These are phyloP conservation scores for Anolis apletophallus DNA, from an alignment of 2,797 vertebrate species.

Conservation along the genomic window DNA sequence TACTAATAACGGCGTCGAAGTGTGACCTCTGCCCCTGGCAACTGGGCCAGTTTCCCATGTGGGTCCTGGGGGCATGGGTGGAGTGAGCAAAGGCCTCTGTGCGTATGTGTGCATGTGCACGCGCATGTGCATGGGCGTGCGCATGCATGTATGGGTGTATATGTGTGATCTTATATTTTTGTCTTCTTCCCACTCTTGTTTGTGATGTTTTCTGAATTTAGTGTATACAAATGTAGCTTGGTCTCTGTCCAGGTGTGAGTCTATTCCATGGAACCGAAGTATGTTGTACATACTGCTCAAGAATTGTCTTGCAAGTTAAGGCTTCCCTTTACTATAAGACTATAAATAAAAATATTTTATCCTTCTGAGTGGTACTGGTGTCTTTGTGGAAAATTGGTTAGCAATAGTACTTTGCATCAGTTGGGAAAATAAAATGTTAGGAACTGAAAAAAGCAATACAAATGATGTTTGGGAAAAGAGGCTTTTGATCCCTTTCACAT, in stretches of 20 bases:
- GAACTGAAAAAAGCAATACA: not conserved
- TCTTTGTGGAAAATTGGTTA: conserved; percentile 52
- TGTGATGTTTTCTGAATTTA: conserved; percentile 82
- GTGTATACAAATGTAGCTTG: conserved; percentile 83
- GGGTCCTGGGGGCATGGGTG: conserved; percentile 8
- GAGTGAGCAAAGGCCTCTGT: conserved; percentile 36
- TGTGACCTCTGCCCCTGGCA: conserved; percentile 44
- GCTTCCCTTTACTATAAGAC: conserved; percentile 96
- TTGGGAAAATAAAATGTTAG: not conserved
- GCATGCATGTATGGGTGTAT: conserved; percentile 70
- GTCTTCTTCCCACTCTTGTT: conserved; percentile 80
- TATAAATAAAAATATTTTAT: conserved; percentile 98
- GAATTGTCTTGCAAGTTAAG: conserved; percentile 96
- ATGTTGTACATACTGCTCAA: conserved; percentile 98
- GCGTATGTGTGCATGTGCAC: conserved; percentile 5
- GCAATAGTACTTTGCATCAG: not conserved
- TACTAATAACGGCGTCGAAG: conserved; percentile 68
- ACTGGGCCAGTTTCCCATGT: conserved; percentile 26
- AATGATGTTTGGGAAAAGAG: not conserved
- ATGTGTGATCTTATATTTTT: conserved; percentile 79
- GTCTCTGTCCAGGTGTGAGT: conserved; percentile 82
- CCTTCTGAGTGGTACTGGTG: conserved; percentile 76
- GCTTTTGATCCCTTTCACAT: not conserved
- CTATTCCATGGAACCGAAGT: conserved; percentile 93
- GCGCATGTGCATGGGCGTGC: conserved; percentile 5